These are phyloP conservation scores for Elaphurus davidianus DNA, from an alignment of 2,113 vertebrate species.

Conservation along the genomic window DNA sequence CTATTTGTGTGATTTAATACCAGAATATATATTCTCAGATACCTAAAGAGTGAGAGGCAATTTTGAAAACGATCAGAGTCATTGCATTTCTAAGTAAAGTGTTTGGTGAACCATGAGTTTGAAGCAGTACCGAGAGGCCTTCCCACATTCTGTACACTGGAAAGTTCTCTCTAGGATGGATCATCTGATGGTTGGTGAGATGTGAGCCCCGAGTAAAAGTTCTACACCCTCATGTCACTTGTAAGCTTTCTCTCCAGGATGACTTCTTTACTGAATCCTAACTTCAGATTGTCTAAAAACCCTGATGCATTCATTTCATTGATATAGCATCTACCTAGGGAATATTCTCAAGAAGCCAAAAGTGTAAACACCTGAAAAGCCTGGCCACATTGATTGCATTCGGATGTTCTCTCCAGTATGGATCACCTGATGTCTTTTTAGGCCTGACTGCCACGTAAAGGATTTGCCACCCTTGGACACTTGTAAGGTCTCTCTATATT, in stretches of 20 bases:
- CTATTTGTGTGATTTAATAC: background rate
- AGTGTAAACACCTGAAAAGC: background rate
- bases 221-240: background rate
- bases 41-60: background rate
- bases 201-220: no score
- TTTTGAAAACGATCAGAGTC: background rate
- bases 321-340: background rate
- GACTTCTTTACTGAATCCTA: background rate
- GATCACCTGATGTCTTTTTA: no score
- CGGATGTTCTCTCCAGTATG: no score
- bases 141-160: background rate
- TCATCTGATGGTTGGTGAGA: no score
- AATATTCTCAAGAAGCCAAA: background rate
- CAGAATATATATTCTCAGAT: background rate
- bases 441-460: no score
- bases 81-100: background rate
- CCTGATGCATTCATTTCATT: background rate
- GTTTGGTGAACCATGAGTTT: background rate
- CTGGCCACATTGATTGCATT: no score
- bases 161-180: no score
- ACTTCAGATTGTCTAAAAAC: background rate
- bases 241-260: background rate
- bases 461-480: background rate
- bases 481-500: background rate
- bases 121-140: background rate